These are phyloP conservation scores for Esox masquinongy DNA, from an alignment of 2,797 vertebrate species.

Conservation along the genomic window DNA sequence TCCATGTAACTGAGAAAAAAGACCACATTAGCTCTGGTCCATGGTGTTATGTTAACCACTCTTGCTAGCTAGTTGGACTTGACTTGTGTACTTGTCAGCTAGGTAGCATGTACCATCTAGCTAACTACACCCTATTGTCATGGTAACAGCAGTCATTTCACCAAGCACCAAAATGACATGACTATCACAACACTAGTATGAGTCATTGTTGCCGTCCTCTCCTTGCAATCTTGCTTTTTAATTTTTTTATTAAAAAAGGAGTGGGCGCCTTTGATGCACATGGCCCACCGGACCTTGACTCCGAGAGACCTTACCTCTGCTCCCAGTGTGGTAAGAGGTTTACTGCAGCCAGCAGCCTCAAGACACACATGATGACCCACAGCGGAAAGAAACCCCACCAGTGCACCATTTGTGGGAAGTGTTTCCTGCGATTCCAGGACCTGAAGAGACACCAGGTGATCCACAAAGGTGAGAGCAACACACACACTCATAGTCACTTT, in stretches of 20 bases:
- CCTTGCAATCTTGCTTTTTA: too few relatives aligned
- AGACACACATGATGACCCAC: constrained; percentile 47
- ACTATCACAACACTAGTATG: too few relatives aligned
- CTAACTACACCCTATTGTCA: too few relatives aligned
- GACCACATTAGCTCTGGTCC: too few relatives aligned
- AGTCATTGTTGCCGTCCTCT: too few relatives aligned
- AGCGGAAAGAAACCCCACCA: constrained; percentile 51
- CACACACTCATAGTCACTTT: not conserved
- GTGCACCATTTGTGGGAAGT: not conserved
- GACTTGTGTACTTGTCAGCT: too few relatives aligned
- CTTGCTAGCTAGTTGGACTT: too few relatives aligned
- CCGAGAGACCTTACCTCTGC: constrained; percentile 14
- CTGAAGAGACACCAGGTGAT: not conserved
- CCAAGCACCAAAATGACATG: too few relatives aligned
- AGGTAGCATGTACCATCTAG: too few relatives aligned
- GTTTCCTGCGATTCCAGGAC: not conserved
- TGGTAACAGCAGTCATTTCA: too few relatives aligned
- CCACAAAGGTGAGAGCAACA: constrained; percentile 9
- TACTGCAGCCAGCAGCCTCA: constrained; percentile 13
- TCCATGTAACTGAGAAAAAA: too few relatives aligned
- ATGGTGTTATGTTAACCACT: too few relatives aligned
- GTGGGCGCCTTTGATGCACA: not conserved
- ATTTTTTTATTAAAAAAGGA: not conserved
- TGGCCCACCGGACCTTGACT: not conserved
- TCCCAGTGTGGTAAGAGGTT: constrained; percentile 30